Conservation (phyloP, 92 coral and sea anemone species). For the Palythoa grandis region DNA sequence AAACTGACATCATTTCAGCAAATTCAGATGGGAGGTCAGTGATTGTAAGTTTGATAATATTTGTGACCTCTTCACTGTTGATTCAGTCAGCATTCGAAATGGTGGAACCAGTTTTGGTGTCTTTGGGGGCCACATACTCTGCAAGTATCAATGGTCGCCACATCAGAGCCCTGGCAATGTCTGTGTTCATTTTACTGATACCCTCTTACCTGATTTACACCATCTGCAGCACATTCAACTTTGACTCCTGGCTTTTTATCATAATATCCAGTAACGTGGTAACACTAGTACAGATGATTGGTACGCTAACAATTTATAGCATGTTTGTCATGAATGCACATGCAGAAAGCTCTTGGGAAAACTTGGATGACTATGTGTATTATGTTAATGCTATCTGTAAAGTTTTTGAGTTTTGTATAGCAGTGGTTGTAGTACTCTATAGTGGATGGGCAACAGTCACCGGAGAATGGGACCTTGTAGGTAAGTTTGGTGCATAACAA, state of each 20-base stretch:
- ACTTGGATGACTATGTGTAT: slow-evolving; percentile 92
- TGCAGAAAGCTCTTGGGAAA: slow-evolving; percentile 66
- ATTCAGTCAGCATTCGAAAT: slow-evolving; percentile 82
- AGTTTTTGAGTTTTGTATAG: slow-evolving; percentile 89
- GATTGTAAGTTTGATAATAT: slow-evolving; percentile 73
- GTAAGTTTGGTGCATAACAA: slow-evolving; percentile 49
- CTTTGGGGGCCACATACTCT: slow-evolving; percentile 84
- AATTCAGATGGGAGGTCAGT: slow-evolving; percentile 72
- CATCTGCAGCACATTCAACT: slow-evolving; percentile 72
- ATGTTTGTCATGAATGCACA: slow-evolving; percentile 82
- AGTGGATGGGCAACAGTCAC: slow-evolving; percentile 85
- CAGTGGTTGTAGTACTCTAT: slow-evolving; percentile 78
- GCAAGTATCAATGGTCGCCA: slow-evolving; percentile 66
- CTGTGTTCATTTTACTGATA: slow-evolving; percentile 63
- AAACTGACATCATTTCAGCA: slow-evolving; percentile 68
- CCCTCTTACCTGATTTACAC: slow-evolving; percentile 71
- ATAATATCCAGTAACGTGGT: slow-evolving; percentile 88
- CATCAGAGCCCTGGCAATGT: slow-evolving; percentile 66
- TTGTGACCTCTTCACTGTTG: slow-evolving; percentile 82
- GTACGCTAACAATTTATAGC: slow-evolving; percentile 75
- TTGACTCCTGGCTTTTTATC: slow-evolving; percentile 90
- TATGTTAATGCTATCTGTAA: slow-evolving; percentile 88
- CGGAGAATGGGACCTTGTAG: slow-evolving; percentile 89
- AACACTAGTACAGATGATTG: slow-evolving; percentile 80
- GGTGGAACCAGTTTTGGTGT: slow-evolving; percentile 78